These are phyloP conservation scores for Yponomeuta plumbellus DNA, from an alignment of 2,888 invertebrate genomes.

Conservation along the genomic window DNA sequence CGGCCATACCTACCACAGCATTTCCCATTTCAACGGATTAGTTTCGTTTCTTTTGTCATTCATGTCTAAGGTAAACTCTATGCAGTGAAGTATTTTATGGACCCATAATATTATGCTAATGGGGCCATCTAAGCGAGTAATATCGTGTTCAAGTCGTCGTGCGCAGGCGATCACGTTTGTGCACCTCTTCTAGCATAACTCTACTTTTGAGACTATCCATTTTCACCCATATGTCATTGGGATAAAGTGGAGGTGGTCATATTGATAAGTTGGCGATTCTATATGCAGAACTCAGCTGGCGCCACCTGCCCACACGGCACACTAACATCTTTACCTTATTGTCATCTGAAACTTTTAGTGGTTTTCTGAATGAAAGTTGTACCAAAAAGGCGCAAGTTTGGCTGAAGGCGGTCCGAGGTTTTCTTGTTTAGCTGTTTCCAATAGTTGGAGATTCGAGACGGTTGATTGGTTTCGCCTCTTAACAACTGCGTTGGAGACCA, in stretches of 20 bases:
- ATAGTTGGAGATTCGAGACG: background rate
- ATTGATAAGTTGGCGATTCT: background rate
- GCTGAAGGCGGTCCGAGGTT: background rate
- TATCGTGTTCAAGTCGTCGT: conserved; percentile 9
- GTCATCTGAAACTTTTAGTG: background rate
- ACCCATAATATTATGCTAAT: conserved; percentile 16
- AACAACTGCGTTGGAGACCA: background rate
- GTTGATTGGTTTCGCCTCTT: background rate
- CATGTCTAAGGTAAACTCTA: background rate
- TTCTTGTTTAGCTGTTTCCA: background rate
- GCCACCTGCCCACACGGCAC: conserved; percentile 11
- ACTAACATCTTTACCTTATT: conserved; percentile 1
- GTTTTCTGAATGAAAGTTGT: background rate
- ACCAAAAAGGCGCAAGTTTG: background rate
- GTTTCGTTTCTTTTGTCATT: conserved; percentile 4
- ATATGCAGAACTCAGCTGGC: conserved; percentile 5
- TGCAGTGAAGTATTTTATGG: conserved; percentile 14
- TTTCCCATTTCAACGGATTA: conserved; percentile 8
- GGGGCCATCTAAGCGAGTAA: conserved; percentile 10
- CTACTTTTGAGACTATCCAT: background rate
- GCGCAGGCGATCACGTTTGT: conserved; percentile 4
- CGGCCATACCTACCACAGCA: background rate
- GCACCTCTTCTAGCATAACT: background rate
- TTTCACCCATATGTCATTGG: conserved; percentile 1
- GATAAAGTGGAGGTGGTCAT: background rate